Conservation (phyloP, 2,888 invertebrate species). For the Mesodorylaimus sp. region DNA sequence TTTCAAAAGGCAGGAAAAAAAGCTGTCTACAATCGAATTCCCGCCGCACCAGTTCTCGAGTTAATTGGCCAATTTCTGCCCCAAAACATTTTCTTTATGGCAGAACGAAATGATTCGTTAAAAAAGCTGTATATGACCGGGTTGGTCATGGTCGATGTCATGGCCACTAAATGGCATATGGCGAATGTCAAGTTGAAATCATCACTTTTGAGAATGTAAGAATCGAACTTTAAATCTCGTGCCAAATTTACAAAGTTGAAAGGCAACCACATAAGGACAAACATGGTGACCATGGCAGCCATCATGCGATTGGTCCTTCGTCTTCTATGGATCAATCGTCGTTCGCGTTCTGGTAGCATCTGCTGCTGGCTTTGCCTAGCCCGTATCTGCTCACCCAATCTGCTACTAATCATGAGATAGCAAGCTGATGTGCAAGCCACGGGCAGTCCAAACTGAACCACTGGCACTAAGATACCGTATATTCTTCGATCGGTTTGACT, state of each 20-base stretch:
- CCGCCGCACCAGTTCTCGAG: too few species aligned
- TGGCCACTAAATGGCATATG: neutral
- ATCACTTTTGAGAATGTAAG: neutral
- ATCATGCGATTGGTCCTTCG: slow-evolving; percentile 33
- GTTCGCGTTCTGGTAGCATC: slow-evolving; percentile 2
- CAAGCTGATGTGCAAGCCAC: too few species aligned
- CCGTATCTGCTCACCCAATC: neutral
- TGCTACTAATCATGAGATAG: too few species aligned
- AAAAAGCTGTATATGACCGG: neutral
- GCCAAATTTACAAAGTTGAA: slow-evolving; percentile 30
- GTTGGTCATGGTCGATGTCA: neutral
- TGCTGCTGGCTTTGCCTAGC: neutral
- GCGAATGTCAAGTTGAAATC: neutral
- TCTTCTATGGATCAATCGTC: slow-evolving; percentile 21
- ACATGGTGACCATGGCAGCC: slow-evolving; percentile 34
- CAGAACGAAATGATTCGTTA: neutral
- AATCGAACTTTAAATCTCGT: slow-evolving; percentile 4
- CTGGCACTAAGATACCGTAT: neutral
- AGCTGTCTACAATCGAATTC: too few species aligned
- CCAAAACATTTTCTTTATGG: too few species aligned
- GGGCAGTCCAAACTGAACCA: neutral
- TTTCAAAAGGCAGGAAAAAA: too few species aligned
- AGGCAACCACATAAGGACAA: slow-evolving; percentile 34
- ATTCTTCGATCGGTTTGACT: neutral
- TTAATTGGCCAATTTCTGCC: too few species aligned